Percentiles rank a stretch among this genome's conserved stretches.
Evolutionary conservation across 1,140 invertebrate species (phyloP).

Genomic region (Dendroctonus ponderosae): DNA sequence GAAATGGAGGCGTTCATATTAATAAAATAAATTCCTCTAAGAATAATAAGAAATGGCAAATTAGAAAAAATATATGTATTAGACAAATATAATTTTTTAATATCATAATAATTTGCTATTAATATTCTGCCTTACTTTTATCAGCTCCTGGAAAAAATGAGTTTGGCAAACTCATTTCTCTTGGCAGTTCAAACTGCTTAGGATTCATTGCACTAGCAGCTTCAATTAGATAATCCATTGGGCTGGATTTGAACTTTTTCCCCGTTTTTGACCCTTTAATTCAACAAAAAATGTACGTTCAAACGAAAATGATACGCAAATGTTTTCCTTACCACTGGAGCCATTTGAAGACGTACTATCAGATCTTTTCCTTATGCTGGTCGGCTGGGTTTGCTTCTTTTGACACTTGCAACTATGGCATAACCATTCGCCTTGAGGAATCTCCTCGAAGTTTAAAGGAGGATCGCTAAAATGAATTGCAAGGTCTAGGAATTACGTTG

Average conservation of each 20-base stretch:
- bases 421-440: conserved; percentile 88
- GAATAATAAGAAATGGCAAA: too few relatives aligned
- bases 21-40: too few relatives aligned
- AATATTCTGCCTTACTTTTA: conserved; percentile 57
- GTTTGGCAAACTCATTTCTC: conserved; percentile 69
- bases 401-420: conserved; percentile 73
- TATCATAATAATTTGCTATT: too few relatives aligned
- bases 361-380: conserved; percentile 36
- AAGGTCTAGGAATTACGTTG: not conserved
- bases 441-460: conserved; percentile 81
- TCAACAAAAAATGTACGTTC: not conserved
- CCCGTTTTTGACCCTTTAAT: conserved; percentile 27
- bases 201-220: conserved; percentile 84
- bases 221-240: conserved; percentile 73
- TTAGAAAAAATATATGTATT: not conserved
- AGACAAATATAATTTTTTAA: too few relatives aligned
- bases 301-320: not conserved
- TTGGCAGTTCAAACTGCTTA: conserved; percentile 81
- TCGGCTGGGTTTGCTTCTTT: conserved; percentile 32
- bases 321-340: not conserved
- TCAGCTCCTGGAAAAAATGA: conserved; percentile 80
- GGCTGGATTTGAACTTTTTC: conserved; percentile 56
- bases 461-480: conserved; percentile 69
- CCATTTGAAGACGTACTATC: conserved; percentile 28
- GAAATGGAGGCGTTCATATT: too few relatives aligned